Evolutionary conservation across 2,797 vertebrate species (phyloP).

Genomic region (Monodelphis domestica): DNA sequence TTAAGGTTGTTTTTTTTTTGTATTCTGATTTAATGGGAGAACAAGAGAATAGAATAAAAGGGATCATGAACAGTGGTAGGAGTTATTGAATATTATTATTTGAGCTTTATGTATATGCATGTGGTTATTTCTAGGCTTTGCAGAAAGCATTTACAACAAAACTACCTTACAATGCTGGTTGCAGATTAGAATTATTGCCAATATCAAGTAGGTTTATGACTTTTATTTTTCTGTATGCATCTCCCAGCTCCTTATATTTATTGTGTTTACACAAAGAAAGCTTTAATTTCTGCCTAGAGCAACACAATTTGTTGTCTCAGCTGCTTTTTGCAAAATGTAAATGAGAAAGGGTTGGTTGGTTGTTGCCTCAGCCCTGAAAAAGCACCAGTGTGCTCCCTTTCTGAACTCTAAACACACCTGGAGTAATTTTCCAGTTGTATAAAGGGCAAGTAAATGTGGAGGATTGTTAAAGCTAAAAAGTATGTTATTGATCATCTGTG

Average conservation of each 20-base stretch:
- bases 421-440: conserved; percentile 34
- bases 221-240: conserved; percentile 43
- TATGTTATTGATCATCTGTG: not conserved
- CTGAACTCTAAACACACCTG: not conserved
- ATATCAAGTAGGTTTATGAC: not conserved
- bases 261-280: conserved; percentile 66
- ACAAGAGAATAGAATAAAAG: conserved; percentile 32
- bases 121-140: conserved; percentile 71
- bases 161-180: conserved; percentile 55
- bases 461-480: not conserved
- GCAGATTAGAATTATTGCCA: conserved; percentile 34
- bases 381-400: not conserved
- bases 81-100: conserved; percentile 67
- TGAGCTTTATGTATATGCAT: conserved; percentile 73
- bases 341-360: not conserved
- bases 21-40: conserved; percentile 60
- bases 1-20: conserved; percentile 40
- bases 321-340: conserved; percentile 64
- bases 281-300: conserved; percentile 62
- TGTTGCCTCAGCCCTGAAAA: conserved; percentile 52
- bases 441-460: conserved; percentile 16
- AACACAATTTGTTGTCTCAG: conserved; percentile 52
- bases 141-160: conserved; percentile 63
- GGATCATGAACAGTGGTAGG: conserved; percentile 62
- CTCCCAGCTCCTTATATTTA: conserved; percentile 54